Evolutionary conservation across 2,797 vertebrate species (phyloP).

Genomic region (Mergus octosetaceus): DNA sequence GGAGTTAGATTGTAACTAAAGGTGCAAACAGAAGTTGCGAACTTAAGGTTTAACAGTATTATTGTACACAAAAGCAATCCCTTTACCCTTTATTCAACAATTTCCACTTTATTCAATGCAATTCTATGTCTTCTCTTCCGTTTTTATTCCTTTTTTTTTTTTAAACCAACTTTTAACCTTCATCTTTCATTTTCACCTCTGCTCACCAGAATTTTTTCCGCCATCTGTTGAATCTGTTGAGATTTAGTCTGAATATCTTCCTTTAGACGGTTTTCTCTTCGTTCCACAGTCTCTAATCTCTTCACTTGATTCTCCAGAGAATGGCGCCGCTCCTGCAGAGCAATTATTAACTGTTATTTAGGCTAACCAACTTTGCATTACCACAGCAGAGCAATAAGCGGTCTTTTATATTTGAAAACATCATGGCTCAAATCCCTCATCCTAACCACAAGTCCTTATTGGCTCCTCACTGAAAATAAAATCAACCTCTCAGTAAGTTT

Average conservation of each 20-base stretch:
- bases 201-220: conserved; percentile 97
- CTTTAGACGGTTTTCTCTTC: conserved; percentile 95
- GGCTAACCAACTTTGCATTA: background rate
- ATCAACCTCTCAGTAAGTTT: background rate
- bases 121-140: background rate
- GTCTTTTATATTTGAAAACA: background rate
- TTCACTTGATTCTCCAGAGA: conserved; percentile 98
- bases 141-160: conserved; percentile 27
- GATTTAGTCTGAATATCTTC: conserved; percentile 98
- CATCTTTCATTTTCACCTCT: conserved; percentile 64
- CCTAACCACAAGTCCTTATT: background rate
- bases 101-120: background rate
- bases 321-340: conserved; percentile 92
- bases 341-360: conserved; percentile 12
- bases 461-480: background rate
- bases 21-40: background rate
- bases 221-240: conserved; percentile 99
- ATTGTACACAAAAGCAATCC: background rate
- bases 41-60: background rate
- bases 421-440: background rate
- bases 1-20: background rate
- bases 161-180: conserved; percentile 42
- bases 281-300: conserved; percentile 94
- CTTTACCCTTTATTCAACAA: background rate
- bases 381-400: background rate